Percentiles rank a stretch among this genome's conserved stretches.
Conservation (phyloP, 2,888 invertebrate genomes). For the Meteorus colon region DNA sequence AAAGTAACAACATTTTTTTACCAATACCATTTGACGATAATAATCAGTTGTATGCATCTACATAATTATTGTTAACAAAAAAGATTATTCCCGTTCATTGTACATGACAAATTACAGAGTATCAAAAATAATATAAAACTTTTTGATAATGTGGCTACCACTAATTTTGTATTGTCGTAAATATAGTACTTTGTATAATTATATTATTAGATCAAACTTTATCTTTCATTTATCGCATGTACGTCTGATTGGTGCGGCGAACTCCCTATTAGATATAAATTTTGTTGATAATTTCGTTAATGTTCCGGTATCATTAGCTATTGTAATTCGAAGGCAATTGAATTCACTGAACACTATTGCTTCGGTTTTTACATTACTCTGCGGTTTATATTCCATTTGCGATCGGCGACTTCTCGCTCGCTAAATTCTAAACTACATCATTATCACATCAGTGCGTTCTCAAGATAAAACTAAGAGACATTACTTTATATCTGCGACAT, state of each 20-base stretch:
- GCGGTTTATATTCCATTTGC: slow-evolving; percentile 36
- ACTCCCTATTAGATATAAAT: slow-evolving; percentile 41
- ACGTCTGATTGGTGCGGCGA: slow-evolving; percentile 40
- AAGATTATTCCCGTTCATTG: neutral
- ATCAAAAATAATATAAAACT: neutral
- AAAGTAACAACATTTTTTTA: neutral
- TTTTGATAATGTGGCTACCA: neutral
- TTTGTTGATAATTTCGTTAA: slow-evolving; percentile 41
- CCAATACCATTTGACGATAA: neutral
- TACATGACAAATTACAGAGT: neutral
- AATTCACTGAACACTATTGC: neutral
- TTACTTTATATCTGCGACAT: slow-evolving; percentile 59
- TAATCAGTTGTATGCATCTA: too few species aligned
- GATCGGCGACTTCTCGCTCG: slow-evolving; percentile 48
- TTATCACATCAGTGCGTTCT: slow-evolving; percentile 5
- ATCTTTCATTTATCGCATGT: slow-evolving; percentile 39
- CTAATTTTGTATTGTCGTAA: neutral
- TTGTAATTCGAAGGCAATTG: neutral
- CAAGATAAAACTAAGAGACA: neutral
- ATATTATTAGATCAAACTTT: neutral
- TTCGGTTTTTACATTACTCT: slow-evolving; percentile 10
- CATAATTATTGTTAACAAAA: neutral
- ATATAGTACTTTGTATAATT: neutral
- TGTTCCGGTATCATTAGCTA: slow-evolving; percentile 36
- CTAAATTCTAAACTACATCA: slow-evolving; percentile 32